These are phyloP conservation scores for Megaptera novaeangliae DNA, from an alignment of 2,113 vertebrate genomes.

Conservation along the genomic window DNA sequence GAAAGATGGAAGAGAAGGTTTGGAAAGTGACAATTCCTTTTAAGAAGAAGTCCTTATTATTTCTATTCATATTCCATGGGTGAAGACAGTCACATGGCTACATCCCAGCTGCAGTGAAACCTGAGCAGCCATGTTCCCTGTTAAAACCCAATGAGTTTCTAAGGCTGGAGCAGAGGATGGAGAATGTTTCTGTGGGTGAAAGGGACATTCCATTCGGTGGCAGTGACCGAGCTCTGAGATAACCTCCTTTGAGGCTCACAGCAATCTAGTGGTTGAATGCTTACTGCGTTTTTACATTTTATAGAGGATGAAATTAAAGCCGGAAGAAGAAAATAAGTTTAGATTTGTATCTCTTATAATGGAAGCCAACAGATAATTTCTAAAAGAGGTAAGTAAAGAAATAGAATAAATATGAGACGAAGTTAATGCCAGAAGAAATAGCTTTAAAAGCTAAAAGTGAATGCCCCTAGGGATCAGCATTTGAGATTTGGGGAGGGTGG, in stretches of 20 bases:
- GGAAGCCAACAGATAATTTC: neutral
- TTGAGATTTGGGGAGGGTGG: neutral
- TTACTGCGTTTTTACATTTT: neutral
- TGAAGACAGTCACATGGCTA: neutral
- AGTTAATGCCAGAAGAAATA: neutral
- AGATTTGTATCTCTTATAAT: neutral
- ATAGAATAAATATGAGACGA: neutral
- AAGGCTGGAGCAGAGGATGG: neutral
- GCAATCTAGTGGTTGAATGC: neutral
- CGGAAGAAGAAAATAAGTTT: neutral
- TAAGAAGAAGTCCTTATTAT: neutral
- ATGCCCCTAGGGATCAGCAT: neutral
- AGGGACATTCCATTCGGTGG: rapidly evolving
- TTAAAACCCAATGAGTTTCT: neutral
- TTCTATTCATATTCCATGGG: neutral
- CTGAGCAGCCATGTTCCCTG: neutral
- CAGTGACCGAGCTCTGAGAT: too few relatives aligned
- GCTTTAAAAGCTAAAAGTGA: neutral
- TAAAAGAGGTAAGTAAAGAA: neutral
- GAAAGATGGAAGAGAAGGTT: neutral
- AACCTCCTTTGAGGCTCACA: neutral
- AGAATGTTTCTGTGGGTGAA: neutral
- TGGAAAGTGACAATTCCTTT: neutral
- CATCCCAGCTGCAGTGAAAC: neutral
- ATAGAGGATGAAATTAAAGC: neutral